These are phyloP conservation scores for Probaryconus sp. DNA, from an alignment of 1,140 invertebrate species.

Conservation along the genomic window DNA sequence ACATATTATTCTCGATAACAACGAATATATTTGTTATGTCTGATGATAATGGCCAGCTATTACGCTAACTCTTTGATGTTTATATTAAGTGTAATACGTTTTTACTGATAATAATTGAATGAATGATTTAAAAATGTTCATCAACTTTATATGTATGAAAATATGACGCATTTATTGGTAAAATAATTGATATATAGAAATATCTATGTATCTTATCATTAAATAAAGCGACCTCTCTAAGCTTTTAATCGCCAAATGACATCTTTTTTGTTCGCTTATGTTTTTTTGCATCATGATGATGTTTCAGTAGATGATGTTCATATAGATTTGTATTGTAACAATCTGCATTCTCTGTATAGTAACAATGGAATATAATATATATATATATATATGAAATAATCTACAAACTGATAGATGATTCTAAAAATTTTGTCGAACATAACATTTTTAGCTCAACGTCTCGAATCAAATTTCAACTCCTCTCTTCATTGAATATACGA, in stretches of 20 bases:
- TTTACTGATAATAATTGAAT: slow-evolving; percentile 18
- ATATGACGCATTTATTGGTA: slow-evolving; percentile 27
- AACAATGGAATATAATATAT: no score
- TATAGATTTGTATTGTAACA: slow-evolving; percentile 21
- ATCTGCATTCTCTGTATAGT: no score
- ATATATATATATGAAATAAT: no score
- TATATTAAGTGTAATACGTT: no score
- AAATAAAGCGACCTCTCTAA: slow-evolving; percentile 27
- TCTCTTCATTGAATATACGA: slow-evolving; percentile 17
- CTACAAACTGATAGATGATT: no score
- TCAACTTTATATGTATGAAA: slow-evolving; percentile 32
- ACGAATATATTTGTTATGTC: no score
- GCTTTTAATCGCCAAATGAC: slow-evolving; percentile 32
- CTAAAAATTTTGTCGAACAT: no score
- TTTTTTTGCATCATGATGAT: slow-evolving; percentile 31
- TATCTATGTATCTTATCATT: slow-evolving; percentile 36
- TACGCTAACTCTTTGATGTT: no score
- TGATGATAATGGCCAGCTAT: no score
- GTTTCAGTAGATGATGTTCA: slow-evolving; percentile 21
- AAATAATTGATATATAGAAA: slow-evolving; percentile 25
- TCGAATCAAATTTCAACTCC: no score
- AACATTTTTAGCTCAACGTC: no score
- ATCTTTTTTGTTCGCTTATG: slow-evolving; percentile 44
- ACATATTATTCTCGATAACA: no score
- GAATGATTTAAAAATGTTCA: slow-evolving; percentile 28